These are phyloP conservation scores for Pardosa pseudoannulata DNA, from an alignment of 2,888 invertebrate genomes.

Conservation along the genomic window DNA sequence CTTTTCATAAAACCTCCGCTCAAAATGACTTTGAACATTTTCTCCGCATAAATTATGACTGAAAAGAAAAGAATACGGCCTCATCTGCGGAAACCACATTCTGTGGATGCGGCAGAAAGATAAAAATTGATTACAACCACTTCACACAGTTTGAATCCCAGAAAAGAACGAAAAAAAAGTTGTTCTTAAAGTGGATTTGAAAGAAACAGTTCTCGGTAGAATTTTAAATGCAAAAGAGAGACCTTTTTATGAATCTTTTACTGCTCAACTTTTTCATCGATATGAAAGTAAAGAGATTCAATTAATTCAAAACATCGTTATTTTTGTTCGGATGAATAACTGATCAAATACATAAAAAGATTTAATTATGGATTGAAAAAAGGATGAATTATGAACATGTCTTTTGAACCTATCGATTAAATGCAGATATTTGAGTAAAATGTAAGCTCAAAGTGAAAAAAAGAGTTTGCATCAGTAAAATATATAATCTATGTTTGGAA, in stretches of 20 bases:
- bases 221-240: slow-evolving; percentile 2
- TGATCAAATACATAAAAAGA: no score
- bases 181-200: neutral
- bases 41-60: slow-evolving; percentile 1
- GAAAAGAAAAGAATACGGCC: slow-evolving; percentile 7
- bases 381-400: no score
- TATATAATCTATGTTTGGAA: no score
- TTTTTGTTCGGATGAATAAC: no score
- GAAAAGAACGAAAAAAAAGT: neutral
- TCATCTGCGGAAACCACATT: neutral
- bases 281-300: neutral
- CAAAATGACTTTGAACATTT: slow-evolving; percentile 12
- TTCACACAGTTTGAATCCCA: slow-evolving; percentile 4
- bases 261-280: neutral
- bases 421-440: no score
- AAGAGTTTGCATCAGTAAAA: no score
- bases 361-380: no score
- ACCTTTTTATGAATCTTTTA: neutral
- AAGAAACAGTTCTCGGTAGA: neutral
- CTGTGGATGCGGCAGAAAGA: neutral
- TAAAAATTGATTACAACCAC: slow-evolving; percentile 3
- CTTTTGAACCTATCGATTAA: no score
- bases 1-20: neutral
- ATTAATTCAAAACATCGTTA: neutral
- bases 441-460: no score